Base-by-base conservation (phyloP, 2,113 vertebrate species). In the Rutilus rutilus region DNA sequence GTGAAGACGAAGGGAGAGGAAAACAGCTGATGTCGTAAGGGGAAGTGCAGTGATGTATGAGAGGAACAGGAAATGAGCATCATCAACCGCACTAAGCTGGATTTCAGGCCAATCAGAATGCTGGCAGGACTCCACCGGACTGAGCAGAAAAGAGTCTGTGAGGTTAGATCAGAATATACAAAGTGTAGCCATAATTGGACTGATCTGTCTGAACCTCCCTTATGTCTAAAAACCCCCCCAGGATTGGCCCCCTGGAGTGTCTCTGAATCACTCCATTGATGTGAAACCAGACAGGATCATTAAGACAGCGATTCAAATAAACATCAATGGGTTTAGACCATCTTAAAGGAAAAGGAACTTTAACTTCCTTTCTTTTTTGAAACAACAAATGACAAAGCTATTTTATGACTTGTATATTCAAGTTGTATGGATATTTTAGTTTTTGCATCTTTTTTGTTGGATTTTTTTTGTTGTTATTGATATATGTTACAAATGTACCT, bases 1-100 rank as follows among this genome's bases (percentile, higher is more conserved):
- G 81, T n/a, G 76, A 77, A 76, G 85, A 14, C 17, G 33, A 59
- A 82, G 27, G 50, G 86, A 79, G 33, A 83, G 87, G 86, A 91
- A 78, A 69, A 88, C 42, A 52, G 86, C 69, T 83, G 79, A 73
- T 78, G 86, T 78, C 42, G 59, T n/a, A 76, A 54, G 23, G 64
- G 83, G 52, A 67, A 78, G 83, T 77, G 92, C 91, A 88, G 71
- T 90, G 92, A 94, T 90, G 93, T 94, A 94, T 90, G 90, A 93
- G 91, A 87, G 77, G 80, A 57, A 83, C 90, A 94, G 94, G 94
- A 95, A 95, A 94, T 95, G 93, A 95, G 87, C 94, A 92, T 89
- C 88, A 86, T 87, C 84, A 88, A 88, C 88, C 82, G 92, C 89
- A 91, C 92, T 90, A 90, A 90, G 86, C 87, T 80, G 82, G 91